Base-by-base conservation (phyloP, 2,888 invertebrate genomes). In the Polyploca ridens region DNA sequence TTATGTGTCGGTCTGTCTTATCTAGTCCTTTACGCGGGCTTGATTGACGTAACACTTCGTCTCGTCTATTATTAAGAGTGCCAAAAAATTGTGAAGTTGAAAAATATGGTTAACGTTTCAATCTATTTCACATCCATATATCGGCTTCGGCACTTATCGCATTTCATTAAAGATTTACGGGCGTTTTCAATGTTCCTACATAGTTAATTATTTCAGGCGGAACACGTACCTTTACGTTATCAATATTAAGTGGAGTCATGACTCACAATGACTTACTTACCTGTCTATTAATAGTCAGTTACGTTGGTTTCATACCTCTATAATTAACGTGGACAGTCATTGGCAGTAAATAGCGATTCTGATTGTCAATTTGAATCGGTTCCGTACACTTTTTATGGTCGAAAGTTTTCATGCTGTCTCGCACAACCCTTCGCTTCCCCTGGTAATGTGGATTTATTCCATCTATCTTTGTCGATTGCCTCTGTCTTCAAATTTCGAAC, bases 1-100 rank as follows among this genome's bases (percentile, higher is more conserved):
- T 82, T 82, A 84, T 84, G 83, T 83, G 85, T 85, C 83, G 85
- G 85, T 83, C 79, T 80, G 82, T 88, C 82, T 84, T 85, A 88
- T 86, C 86, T 86, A 86, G 85, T 87, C 83, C 83, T 90, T 80
- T 84, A 79, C 81, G 81, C 75, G 75, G 74, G 77, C 78, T 84
- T 84, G 86, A 86, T 86, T 89, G 87, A 90, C 88, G 86, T 83
- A 85, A 85, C 81, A 76, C 69, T 76, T 78, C 71, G 74, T 76
- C 73, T 74, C 74, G 67, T 74, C 73, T 74, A 71, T 78, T 88
- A 80, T 80, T 77, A 79, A 76, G 74, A 81, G 72, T 78, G 79
- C 84, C 78, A 82, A 88, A 87, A 84, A 81, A 72, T 81, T 77
- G 75, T 73, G 66, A 64, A 69, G 61, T 66, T 65, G 66, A 73